Evolutionary conservation across 2,797 vertebrate species (phyloP).

Genomic region (Myripristis jacobus): DNA sequence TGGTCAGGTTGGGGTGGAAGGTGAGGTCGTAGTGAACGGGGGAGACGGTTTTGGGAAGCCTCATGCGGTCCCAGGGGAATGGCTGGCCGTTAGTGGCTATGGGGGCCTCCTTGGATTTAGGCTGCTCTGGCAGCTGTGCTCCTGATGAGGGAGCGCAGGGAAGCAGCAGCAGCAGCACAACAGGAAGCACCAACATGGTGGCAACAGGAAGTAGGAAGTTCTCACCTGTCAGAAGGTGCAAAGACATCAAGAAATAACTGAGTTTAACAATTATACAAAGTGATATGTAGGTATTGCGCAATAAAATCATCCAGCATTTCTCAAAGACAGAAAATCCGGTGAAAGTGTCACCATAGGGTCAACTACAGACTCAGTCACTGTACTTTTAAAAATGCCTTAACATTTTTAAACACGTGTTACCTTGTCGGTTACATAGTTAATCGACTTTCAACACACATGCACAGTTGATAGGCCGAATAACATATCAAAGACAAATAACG

Average conservation of each 20-base stretch:
- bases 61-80: slow-evolving; percentile 89
- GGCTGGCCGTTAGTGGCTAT: slow-evolving; percentile 71
- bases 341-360: too few relatives aligned
- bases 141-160: slow-evolving; percentile 41
- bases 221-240: slow-evolving; percentile 48
- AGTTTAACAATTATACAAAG: not conserved
- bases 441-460: not conserved
- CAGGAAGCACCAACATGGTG: slow-evolving; percentile 64
- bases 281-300: not conserved
- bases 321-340: too few relatives aligned
- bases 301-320: not conserved
- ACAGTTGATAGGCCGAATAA: not conserved
- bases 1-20: slow-evolving; percentile 91
- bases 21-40: slow-evolving; percentile 88
- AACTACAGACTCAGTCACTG: too few relatives aligned
- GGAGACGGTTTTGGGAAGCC: slow-evolving; percentile 84
- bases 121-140: slow-evolving; percentile 64
- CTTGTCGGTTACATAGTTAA: too few relatives aligned
- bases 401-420: too few relatives aligned
- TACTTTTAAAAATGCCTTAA: too few relatives aligned
- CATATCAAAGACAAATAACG: not conserved
- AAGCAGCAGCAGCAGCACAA: slow-evolving; percentile 63
- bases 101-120: slow-evolving; percentile 49
- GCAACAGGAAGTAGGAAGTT: not conserved
- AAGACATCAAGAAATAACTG: not conserved